A percentile compares a stretch with the other conserved stretches of the same genome.
Conservation (phyloP, 2,113 vertebrate species). For the Himantopus leucocephalus region DNA sequence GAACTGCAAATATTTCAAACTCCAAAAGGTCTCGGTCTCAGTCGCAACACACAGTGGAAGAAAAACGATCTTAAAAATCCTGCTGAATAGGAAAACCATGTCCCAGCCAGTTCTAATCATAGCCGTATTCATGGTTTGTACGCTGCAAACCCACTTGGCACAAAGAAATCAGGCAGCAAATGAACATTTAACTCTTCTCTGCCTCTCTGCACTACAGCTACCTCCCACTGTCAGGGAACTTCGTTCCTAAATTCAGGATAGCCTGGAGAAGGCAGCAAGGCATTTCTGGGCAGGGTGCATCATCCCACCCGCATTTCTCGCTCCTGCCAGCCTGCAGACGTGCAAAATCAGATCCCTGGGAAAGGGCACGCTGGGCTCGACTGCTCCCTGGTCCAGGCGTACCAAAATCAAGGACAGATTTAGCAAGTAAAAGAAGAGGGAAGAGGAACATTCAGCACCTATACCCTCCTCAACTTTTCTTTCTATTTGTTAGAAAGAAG, state of each 20-base stretch:
- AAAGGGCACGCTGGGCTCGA: rapidly evolving
- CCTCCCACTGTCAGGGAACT: not conserved
- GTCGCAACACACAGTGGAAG: not conserved
- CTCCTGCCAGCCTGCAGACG: not conserved
- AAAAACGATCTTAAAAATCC: not conserved
- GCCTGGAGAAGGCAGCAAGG: not conserved
- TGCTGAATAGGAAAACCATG: not conserved
- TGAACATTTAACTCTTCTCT: not conserved
- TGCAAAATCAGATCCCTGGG: not conserved
- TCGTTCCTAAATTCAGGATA: not conserved
- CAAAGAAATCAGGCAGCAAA: not conserved
- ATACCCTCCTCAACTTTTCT: not conserved
- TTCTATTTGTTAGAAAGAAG: not conserved
- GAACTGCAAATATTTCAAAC: not conserved
- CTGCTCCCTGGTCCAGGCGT: not conserved
- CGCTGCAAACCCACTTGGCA: not conserved
- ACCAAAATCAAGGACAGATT: not conserved
- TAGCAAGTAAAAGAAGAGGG: not conserved
- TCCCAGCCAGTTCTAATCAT: not conserved
- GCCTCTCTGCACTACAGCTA: not conserved
- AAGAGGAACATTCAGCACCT: not conserved
- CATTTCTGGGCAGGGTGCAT: not conserved
- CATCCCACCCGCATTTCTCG: not conserved
- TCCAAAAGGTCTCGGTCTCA: not conserved
- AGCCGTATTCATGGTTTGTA: not conserved